These are phyloP conservation scores for Cenopis cana DNA, from an alignment of 2,888 invertebrate genomes.

Conservation along the genomic window DNA sequence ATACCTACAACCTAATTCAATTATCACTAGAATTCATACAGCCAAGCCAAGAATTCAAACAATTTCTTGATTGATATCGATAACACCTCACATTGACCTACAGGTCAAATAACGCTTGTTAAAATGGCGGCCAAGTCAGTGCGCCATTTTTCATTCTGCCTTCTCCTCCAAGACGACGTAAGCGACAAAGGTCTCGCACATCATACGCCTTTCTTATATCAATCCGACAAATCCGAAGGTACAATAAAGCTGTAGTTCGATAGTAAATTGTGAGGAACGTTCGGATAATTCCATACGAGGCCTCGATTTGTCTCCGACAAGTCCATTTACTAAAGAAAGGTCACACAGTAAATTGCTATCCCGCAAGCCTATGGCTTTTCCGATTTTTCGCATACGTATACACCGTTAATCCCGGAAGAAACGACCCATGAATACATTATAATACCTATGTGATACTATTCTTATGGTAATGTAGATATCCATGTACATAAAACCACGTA, in stretches of 20 bases:
- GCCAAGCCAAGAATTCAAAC: neutral
- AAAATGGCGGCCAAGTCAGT: conserved; percentile 21
- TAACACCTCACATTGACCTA: conserved; percentile 22
- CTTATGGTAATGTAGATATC: conserved; percentile 35
- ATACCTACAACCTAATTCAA: neutral
- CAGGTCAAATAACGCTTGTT: conserved; percentile 25
- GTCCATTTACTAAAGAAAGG: conserved; percentile 49
- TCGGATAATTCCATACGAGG: conserved; percentile 51
- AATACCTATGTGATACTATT: conserved; percentile 34
- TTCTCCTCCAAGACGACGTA: neutral
- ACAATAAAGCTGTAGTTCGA: conserved; percentile 29
- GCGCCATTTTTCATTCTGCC: conserved; percentile 12
- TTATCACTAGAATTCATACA: neutral
- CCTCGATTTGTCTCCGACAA: conserved; percentile 57
- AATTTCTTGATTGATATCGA: conserved; percentile 1
- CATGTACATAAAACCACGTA: conserved; percentile 17
- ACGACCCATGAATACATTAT: conserved; percentile 43
- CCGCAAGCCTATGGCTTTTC: conserved; percentile 38
- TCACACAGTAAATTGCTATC: conserved; percentile 41
- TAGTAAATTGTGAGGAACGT: conserved; percentile 45
- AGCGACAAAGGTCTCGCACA: neutral
- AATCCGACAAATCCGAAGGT: neutral
- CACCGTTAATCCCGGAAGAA: conserved; percentile 44
- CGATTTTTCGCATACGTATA: conserved; percentile 43
- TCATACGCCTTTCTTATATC: neutral